Evolutionary conservation across 2,888 invertebrate species (phyloP).

Genomic region (Hypselothyrea guttata): DNA sequence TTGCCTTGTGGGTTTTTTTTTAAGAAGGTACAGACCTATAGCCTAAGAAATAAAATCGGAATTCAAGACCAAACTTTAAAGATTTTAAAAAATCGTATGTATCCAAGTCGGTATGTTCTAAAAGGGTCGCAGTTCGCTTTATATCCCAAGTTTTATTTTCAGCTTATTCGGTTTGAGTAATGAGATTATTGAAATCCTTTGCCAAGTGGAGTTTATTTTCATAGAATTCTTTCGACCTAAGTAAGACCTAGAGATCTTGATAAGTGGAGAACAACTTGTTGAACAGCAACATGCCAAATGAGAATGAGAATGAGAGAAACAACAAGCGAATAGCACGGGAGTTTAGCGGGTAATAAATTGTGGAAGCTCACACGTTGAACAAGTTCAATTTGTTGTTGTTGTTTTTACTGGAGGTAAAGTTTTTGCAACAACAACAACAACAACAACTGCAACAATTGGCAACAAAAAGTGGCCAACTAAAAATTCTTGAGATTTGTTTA

Average conservation of each 20-base stretch:
- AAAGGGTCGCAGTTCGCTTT: too few species aligned
- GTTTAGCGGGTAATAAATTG: conserved; percentile 45
- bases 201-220: not conserved
- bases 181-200: too few species aligned
- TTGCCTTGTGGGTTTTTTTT: too few species aligned
- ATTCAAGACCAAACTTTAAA: too few species aligned
- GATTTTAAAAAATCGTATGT: too few species aligned
- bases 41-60: too few species aligned
- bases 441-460: conserved; percentile 4
- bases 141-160: too few species aligned
- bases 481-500: conserved; percentile 74
- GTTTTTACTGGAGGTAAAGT: conserved; percentile 26
- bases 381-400: conserved; percentile 23
- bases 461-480: conserved; percentile 42
- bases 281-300: conserved; percentile 13
- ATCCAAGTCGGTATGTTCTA: too few species aligned
- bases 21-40: too few species aligned
- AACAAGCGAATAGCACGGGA: not conserved
- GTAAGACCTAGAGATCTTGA: conserved; percentile 15
- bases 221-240: too few species aligned
- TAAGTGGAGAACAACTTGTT: conserved; percentile 35
- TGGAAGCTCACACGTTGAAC: conserved; percentile 13
- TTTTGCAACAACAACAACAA: conserved; percentile 15
- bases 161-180: too few species aligned
- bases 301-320: conserved; percentile 5